Evolutionary conservation across 2,797 vertebrate genomes (phyloP).

Genomic region (Astyanax mexicanus): DNA sequence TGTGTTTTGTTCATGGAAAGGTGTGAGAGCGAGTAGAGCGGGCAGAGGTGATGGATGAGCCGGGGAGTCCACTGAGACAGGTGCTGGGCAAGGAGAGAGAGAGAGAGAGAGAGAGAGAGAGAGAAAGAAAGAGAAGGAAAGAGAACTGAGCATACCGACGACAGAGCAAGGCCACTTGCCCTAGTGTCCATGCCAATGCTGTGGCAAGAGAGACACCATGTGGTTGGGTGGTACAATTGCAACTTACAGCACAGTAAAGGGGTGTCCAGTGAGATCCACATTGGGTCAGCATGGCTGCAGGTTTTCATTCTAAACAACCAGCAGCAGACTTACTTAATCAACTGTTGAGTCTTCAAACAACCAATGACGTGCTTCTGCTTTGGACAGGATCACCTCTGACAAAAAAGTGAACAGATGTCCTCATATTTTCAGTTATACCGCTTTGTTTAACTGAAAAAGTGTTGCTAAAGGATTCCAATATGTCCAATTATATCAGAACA

Average conservation of each 20-base stretch:
- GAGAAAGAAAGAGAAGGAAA: background rate
- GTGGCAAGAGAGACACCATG: conserved; percentile 39
- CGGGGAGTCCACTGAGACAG: conserved; percentile 44
- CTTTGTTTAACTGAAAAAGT: too few relatives aligned
- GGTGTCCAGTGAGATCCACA: too few relatives aligned
- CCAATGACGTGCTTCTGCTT: too few relatives aligned
- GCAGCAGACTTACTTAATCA: too few relatives aligned
- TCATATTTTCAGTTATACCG: background rate
- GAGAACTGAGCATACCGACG: background rate
- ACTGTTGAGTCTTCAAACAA: too few relatives aligned
- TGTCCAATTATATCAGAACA: too few relatives aligned
- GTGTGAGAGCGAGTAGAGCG: conserved; percentile 43
- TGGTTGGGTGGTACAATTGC: conserved; percentile 3
- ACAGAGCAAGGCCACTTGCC: background rate
- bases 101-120: conserved; percentile 33
- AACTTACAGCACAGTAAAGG: too few relatives aligned
- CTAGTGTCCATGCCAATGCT: background rate
- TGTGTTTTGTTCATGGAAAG: conserved; percentile 66
- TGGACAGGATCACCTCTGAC: too few relatives aligned
- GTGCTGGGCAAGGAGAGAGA: conserved; percentile 31
- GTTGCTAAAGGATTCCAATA: too few relatives aligned
- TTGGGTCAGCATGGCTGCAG: too few relatives aligned
- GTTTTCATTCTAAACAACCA: too few relatives aligned
- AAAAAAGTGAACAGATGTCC: background rate
- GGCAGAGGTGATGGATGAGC: conserved; percentile 71